Evolutionary conservation across 2,888 invertebrate species (phyloP).

Genomic region (Agrotis ipsilon): DNA sequence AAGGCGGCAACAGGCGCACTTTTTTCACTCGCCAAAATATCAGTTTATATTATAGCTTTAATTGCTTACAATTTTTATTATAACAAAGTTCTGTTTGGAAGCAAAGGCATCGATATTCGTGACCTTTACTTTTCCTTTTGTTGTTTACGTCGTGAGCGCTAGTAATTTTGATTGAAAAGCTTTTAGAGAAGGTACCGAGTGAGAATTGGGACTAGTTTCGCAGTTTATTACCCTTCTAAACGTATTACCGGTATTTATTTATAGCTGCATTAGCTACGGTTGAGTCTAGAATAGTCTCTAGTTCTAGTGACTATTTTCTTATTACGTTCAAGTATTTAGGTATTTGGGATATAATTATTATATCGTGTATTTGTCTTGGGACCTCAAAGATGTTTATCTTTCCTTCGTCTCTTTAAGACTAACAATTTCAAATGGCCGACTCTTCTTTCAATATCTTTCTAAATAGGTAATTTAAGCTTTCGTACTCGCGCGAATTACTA

Average conservation of each 20-base stretch:
- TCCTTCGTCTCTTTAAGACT: too few relatives aligned
- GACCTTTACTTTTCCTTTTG: constrained; percentile 61
- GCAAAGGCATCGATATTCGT: constrained; percentile 33
- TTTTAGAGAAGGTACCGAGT: constrained; percentile 7
- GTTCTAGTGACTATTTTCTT: too few relatives aligned
- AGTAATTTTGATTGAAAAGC: constrained; percentile 25
- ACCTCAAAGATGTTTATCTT: too few relatives aligned
- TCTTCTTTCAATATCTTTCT: neutral
- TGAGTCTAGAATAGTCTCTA: too few relatives aligned
- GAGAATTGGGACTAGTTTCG: constrained; percentile 4
- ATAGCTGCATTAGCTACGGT: neutral
- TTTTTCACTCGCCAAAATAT: constrained; percentile 82
- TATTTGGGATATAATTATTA: too few relatives aligned
- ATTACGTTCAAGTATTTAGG: too few relatives aligned
- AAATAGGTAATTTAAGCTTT: neutral
- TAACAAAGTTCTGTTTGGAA: constrained; percentile 42
- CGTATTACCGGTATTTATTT: constrained; percentile 10
- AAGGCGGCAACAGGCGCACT: constrained; percentile 76
- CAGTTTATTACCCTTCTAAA: constrained; percentile 20
- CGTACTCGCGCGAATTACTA: constrained; percentile 4
- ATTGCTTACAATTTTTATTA: constrained; percentile 59
- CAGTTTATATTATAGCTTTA: constrained; percentile 63
- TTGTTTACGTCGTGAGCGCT: constrained; percentile 39
- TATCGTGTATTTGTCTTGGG: too few relatives aligned
- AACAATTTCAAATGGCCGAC: neutral